A percentile compares a stretch with the other conserved stretches of the same genome.
phyloP scores from a whole-genome alignment of 2,888 invertebrate species.

The Tenodera sinensis region DNA sequence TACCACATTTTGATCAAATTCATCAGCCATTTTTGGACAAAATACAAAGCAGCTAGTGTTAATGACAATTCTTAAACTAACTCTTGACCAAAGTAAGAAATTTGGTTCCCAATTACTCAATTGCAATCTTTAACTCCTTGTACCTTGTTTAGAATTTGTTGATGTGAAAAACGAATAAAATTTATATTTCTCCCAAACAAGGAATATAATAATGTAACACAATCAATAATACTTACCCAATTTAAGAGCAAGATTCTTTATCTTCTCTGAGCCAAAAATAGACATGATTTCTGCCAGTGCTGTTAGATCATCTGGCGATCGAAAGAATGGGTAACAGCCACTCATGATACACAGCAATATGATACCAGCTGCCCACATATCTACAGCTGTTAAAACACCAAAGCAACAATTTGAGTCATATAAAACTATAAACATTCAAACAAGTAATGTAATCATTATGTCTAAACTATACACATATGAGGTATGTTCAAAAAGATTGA shows the following conservation, averaged over 20 bases:
- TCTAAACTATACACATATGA: too few species aligned
- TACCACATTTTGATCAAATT: too few species aligned
- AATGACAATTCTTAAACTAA: too few species aligned
- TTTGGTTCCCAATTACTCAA: too few species aligned
- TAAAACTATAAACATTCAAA: not conserved
- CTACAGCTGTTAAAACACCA: constrained; percentile 60
- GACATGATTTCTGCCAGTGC: constrained; percentile 80
- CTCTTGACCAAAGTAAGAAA: too few species aligned
- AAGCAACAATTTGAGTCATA: not conserved
- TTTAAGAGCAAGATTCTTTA: constrained; percentile 63
- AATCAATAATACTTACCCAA: constrained; percentile 60
- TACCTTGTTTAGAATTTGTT: too few species aligned
- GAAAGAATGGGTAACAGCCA: constrained; percentile 79
- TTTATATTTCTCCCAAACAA: too few species aligned
- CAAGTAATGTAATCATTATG: not conserved
- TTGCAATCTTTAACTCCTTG: too few species aligned
- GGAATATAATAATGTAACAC: too few species aligned
- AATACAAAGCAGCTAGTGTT: too few species aligned
- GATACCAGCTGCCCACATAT: constrained; percentile 86
- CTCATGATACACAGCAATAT: constrained; percentile 75
- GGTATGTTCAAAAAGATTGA: not conserved
- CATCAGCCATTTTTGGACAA: too few species aligned
- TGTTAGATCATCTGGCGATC: constrained; percentile 71
- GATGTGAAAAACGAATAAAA: too few species aligned
- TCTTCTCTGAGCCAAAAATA: constrained; percentile 68